Conservation (phyloP, 2,888 invertebrate species). For the Torymus tubicola region DNA sequence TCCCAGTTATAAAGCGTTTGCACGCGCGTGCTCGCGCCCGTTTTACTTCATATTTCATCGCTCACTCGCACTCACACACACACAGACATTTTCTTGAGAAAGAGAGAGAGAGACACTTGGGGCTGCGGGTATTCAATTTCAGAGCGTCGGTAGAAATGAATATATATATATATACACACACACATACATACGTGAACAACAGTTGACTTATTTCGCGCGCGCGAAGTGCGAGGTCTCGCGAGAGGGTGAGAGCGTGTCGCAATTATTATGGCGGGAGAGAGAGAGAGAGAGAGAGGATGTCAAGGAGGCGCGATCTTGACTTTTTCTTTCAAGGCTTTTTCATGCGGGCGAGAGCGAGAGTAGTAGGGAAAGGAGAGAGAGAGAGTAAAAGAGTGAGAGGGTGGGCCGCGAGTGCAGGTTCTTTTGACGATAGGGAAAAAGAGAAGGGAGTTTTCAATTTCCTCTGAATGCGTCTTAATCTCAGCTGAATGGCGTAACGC, state of each 20-base stretch:
- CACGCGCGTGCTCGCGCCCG: conserved; percentile 20
- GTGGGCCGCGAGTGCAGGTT: background rate
- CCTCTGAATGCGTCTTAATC: too few species aligned
- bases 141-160: background rate
- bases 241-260: too few species aligned
- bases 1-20: conserved; percentile 28
- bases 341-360: background rate
- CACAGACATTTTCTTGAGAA: too few species aligned
- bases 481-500: too few species aligned
- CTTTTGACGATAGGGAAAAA: background rate
- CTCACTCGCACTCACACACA: background rate
- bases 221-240: too few species aligned
- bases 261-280: too few species aligned
- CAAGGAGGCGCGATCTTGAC: background rate
- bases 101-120: background rate
- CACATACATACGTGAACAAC: background rate
- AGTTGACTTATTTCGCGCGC: too few species aligned
- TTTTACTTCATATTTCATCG: conserved; percentile 49
- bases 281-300: too few species aligned
- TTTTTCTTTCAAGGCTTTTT: background rate
- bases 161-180: background rate
- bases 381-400: too few species aligned
- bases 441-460: too few species aligned
- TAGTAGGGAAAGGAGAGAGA: too few species aligned
- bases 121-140: conserved; percentile 35